Evolutionary conservation across 1,140 invertebrate species (phyloP).

Genomic region (Lepidurus arcticus): DNA sequence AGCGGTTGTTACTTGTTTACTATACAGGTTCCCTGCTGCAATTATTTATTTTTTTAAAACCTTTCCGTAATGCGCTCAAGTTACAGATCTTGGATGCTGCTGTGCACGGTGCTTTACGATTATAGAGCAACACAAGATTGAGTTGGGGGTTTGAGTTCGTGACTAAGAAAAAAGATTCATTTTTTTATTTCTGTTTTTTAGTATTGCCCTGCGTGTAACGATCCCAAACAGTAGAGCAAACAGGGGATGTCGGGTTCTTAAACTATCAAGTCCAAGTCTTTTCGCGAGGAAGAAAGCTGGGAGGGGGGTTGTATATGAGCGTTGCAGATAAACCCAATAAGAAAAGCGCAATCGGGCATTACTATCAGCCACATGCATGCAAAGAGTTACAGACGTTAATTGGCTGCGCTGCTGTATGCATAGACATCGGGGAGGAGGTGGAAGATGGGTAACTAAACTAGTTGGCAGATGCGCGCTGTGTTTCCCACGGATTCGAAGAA

Average conservation of each 20-base stretch:
- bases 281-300: neutral
- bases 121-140: neutral
- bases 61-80: neutral
- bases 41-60: neutral
- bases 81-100: slow-evolving; percentile 18
- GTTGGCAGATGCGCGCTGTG: neutral
- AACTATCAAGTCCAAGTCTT: neutral
- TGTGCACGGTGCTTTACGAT: slow-evolving; percentile 18
- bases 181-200: neutral
- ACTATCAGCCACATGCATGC: slow-evolving; percentile 12
- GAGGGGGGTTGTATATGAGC: neutral
- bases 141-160: slow-evolving; percentile 12
- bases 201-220: neutral
- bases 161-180: neutral
- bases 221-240: neutral
- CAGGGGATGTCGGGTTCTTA: neutral
- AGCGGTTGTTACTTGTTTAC: neutral
- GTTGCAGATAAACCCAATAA: neutral
- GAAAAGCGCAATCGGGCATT: neutral
- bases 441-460: neutral
- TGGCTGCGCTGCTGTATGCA: neutral
- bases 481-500: slow-evolving; percentile 10
- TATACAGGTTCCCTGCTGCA: slow-evolving; percentile 2
- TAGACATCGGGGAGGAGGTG: neutral
- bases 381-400: neutral